Conservation (phyloP, 2,113 vertebrate genomes). For the Festucalex cinctus region DNA sequence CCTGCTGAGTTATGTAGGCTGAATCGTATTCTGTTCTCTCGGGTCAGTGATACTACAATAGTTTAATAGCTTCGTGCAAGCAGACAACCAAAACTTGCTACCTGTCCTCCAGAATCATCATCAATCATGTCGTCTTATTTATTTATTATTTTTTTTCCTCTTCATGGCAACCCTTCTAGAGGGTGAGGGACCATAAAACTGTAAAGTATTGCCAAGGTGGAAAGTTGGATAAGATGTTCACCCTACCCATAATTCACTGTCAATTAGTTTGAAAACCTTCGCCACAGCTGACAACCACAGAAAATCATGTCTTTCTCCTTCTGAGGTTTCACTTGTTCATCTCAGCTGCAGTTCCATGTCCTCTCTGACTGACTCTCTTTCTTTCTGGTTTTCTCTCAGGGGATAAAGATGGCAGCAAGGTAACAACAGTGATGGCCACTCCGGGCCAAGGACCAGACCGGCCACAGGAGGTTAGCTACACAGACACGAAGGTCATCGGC, state of each 20-base stretch:
- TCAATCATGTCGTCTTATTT: not conserved
- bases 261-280: not conserved
- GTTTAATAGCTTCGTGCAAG: not conserved
- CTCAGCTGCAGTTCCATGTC: not conserved
- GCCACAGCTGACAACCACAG: not conserved
- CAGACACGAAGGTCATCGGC: conserved; percentile 98
- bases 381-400: conserved; percentile 61
- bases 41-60: not conserved
- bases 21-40: conserved; percentile 24
- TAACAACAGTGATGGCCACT: conserved; percentile 97
- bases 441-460: conserved; percentile 96
- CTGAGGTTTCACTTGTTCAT: not conserved
- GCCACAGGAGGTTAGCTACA: conserved; percentile 98
- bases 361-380: conserved; percentile 5
- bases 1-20: conserved; percentile 54
- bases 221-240: not conserved
- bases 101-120: not conserved
- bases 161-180: not conserved
- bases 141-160: too few relatives aligned
- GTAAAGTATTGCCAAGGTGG: not conserved
- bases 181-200: too few relatives aligned
- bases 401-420: conserved; percentile 98
- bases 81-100: not conserved
- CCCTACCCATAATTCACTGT: not conserved
- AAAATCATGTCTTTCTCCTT: not conserved